Conservation (phyloP, 1,140 invertebrate species). For the Bombyx mandarina region DNA sequence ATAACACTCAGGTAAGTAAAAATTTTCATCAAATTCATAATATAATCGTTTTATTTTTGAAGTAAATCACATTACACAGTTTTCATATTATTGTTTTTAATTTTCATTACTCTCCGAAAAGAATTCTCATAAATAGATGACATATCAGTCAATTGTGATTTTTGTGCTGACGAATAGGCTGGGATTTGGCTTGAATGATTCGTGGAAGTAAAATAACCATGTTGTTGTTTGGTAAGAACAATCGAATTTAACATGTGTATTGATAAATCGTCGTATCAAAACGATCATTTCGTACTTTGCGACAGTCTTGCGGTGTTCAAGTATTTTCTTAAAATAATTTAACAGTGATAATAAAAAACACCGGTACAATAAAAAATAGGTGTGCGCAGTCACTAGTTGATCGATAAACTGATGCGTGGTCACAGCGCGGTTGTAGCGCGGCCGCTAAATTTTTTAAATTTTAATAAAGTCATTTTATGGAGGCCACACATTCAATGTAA, state of each 20-base stretch:
- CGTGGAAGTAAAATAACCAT: too few relatives aligned
- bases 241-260: conserved; percentile 7
- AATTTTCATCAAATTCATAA: conserved; percentile 6
- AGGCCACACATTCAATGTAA: too few relatives aligned
- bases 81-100: conserved; percentile 6
- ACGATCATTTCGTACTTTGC: conserved; percentile 7
- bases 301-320: conserved; percentile 9
- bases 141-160: conserved; percentile 9
- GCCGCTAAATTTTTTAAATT: too few relatives aligned
- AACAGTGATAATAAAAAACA: conserved; percentile 11
- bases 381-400: too few relatives aligned
- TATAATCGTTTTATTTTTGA: conserved; percentile 9
- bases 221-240: conserved; percentile 4
- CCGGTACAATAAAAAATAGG: not conserved
- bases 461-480: too few relatives aligned
- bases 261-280: conserved; percentile 10
- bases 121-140: conserved; percentile 7
- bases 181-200: conserved; percentile 10
- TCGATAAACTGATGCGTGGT: too few relatives aligned
- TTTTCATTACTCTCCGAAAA: conserved; percentile 7
- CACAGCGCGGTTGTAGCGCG: too few relatives aligned
- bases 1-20: conserved; percentile 10
- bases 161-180: conserved; percentile 9
- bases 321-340: conserved; percentile 12
- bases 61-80: conserved; percentile 5